Conservation (phyloP, 2,113 vertebrate species). For the Monopterus albus region DNA sequence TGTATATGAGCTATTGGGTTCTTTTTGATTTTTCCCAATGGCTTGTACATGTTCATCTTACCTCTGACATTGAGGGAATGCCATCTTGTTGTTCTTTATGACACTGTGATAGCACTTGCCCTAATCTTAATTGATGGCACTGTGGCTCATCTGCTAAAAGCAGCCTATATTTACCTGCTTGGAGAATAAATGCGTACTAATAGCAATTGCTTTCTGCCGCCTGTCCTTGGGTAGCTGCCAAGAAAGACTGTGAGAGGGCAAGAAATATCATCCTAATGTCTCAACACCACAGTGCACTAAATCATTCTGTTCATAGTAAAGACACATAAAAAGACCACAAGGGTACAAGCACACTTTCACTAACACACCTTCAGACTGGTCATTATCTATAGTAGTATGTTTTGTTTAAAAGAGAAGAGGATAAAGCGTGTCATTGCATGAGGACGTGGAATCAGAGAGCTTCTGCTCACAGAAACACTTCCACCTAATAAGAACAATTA, state of each 20-base stretch:
- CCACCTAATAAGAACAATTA: constrained; percentile 40
- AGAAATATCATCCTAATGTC: constrained; percentile 75
- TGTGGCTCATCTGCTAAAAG: constrained; percentile 92
- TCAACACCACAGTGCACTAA: constrained; percentile 62
- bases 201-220: constrained; percentile 87
- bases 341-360: background rate
- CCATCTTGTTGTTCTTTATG: constrained; percentile 79
- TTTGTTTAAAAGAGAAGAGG: constrained; percentile 14
- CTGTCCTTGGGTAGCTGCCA: constrained; percentile 87
- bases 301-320: constrained; percentile 61
- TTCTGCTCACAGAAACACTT: constrained; percentile 15
- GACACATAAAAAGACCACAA: constrained; percentile 26
- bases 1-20: constrained; percentile 73
- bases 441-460: constrained; percentile 11
- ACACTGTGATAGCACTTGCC: constrained; percentile 77
- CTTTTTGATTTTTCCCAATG: constrained; percentile 56
- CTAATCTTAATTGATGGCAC: constrained; percentile 87
- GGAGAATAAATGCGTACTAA: constrained; percentile 85
- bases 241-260: constrained; percentile 75
- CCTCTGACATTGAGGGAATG: constrained; percentile 86
- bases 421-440: constrained; percentile 10
- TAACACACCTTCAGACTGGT: background rate
- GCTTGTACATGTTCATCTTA: constrained; percentile 77
- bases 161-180: constrained; percentile 86
- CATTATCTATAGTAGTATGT: constrained; percentile 1